Evolutionary conservation across 2,113 vertebrate genomes (phyloP).

Genomic region (Halichoeres trimaculatus): DNA sequence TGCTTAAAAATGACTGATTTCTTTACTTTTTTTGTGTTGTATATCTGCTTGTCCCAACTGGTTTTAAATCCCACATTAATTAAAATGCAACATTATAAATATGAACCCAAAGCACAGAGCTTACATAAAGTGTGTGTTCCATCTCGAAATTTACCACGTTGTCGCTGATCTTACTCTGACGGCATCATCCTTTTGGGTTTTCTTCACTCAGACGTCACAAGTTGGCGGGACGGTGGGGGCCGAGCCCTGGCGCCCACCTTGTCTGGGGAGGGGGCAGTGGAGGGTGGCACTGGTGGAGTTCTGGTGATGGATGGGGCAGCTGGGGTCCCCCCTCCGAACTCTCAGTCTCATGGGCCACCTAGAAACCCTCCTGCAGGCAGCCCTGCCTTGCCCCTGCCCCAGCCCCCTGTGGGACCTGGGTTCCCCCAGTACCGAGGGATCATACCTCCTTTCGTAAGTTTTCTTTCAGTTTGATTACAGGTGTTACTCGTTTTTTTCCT

Average conservation of each 20-base stretch:
- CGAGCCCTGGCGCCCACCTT: constrained; percentile 85
- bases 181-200: constrained; percentile 5
- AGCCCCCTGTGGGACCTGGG: constrained; percentile 87
- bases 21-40: background rate
- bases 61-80: no score
- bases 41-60: background rate
- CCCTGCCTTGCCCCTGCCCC: constrained; percentile 86
- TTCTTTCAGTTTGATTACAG: no score
- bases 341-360: constrained; percentile 82
- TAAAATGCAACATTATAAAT: no score
- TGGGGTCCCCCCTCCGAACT: constrained; percentile 74
- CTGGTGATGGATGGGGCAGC: constrained; percentile 83
- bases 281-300: constrained; percentile 82
- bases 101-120: background rate
- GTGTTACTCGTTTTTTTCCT: no score
- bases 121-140: background rate
- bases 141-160: background rate
- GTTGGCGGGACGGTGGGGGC: constrained; percentile 95
- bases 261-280: constrained; percentile 83
- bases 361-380: constrained; percentile 85
- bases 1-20: background rate
- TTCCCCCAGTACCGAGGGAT: constrained; percentile 91
- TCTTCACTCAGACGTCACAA: constrained; percentile 86
- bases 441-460: constrained; percentile 92
- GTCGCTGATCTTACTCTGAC: constrained; percentile 2